These are phyloP conservation scores for Melanotaenia nigrans DNA, from an alignment of 2,797 vertebrate genomes.

Conservation along the genomic window DNA sequence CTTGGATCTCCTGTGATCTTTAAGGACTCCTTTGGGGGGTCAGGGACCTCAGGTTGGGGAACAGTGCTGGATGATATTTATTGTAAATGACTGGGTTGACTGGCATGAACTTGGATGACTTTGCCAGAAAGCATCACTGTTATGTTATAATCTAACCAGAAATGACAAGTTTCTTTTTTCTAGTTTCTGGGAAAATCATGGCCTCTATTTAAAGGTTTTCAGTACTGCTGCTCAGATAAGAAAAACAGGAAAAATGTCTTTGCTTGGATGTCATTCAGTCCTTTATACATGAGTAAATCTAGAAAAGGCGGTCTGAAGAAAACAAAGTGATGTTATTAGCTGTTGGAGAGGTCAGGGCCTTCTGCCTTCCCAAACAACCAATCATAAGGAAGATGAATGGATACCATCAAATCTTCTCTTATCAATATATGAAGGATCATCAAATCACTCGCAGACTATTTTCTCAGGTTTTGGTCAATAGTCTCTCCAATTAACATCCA, in stretches of 20 bases:
- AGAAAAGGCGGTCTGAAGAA: neutral
- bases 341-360: neutral
- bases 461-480: slow-evolving; percentile 75
- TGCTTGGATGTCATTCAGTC: neutral
- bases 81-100: too few relatives aligned
- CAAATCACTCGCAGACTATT: slow-evolving; percentile 57
- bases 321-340: slow-evolving; percentile 8
- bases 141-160: neutral
- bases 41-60: too few relatives aligned
- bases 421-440: slow-evolving; percentile 67
- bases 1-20: too few relatives aligned
- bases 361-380: slow-evolving; percentile 30
- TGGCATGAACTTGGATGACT: neutral
- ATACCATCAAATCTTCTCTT: slow-evolving; percentile 43
- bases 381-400: slow-evolving; percentile 69
- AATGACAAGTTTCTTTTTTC: neutral
- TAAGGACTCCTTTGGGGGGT: too few relatives aligned
- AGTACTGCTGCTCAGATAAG: neutral
- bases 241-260: neutral
- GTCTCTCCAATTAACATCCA: slow-evolving; percentile 79
- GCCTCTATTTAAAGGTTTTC: neutral
- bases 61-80: too few relatives aligned
- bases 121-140: neutral
- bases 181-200: neutral
- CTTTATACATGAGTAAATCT: too few relatives aligned